phyloP scores from a whole-genome alignment of 2,888 invertebrate species.

The Campopleginae sp. region DNA sequence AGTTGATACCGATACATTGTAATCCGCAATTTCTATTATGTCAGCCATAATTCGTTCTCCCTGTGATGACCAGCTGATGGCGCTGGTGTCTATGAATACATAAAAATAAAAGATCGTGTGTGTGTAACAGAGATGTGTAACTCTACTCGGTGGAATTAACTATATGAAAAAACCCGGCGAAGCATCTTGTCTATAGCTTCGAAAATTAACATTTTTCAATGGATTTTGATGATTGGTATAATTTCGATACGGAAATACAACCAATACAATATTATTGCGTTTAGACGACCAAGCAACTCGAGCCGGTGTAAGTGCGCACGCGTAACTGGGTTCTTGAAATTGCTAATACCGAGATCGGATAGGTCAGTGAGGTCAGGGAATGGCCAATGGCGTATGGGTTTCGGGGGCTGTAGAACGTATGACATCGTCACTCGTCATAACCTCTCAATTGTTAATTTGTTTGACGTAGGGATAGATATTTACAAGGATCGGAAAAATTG shows the following conservation, averaged over 20 bases:
- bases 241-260: no score
- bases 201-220: no score
- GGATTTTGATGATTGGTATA: no score
- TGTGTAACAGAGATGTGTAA: no score
- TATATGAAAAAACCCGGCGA: no score
- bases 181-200: no score
- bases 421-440: constrained; percentile 41
- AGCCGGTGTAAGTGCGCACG: background rate
- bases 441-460: constrained; percentile 53
- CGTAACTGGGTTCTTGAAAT: background rate
- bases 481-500: background rate
- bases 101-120: no score
- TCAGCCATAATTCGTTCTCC: constrained; percentile 45
- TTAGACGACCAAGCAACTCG: background rate
- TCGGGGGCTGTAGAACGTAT: background rate
- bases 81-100: background rate
- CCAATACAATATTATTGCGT: background rate
- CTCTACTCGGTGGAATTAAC: no score
- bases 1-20: background rate
- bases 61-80: background rate
- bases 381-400: background rate
- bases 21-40: constrained; percentile 58
- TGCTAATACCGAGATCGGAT: background rate
- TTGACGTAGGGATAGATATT: constrained; percentile 45
- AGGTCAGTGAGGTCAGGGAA: background rate